Percentiles rank a stretch among this genome's conserved stretches.
Conservation (phyloP, 2,888 invertebrate genomes). For the Rhyacophila evoluta region DNA sequence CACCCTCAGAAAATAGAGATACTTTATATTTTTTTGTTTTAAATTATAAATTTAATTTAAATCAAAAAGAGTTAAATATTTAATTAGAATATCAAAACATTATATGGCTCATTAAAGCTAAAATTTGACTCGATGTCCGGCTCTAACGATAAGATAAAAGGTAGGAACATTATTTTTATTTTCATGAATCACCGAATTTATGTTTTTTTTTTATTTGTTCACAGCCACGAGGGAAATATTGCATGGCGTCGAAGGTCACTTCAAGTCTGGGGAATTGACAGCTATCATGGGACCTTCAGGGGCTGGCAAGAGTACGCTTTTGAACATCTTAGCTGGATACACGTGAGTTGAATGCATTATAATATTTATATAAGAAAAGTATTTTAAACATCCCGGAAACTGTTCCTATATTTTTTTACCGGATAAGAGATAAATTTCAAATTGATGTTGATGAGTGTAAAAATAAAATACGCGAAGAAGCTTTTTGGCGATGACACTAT, state of each 20-base stretch:
- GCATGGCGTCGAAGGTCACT: constrained; percentile 66
- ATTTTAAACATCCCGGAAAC: too few relatives aligned
- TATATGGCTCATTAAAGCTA: not conserved
- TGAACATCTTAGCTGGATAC: constrained; percentile 91
- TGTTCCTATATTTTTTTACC: too few relatives aligned
- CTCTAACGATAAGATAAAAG: not conserved
- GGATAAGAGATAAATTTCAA: too few relatives aligned
- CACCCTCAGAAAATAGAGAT: too few relatives aligned
- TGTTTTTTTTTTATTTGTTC: constrained; percentile 57
- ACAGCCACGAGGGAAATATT: constrained; percentile 68
- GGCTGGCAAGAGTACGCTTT: constrained; percentile 86
- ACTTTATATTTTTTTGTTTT: too few relatives aligned
- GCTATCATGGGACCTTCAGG: constrained; percentile 80
- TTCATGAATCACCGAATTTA: not conserved
- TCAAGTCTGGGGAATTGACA: constrained; percentile 73
- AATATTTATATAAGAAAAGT: too few relatives aligned
- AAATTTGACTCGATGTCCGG: not conserved
- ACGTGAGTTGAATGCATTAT: too few relatives aligned
- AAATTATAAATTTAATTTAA: too few relatives aligned
- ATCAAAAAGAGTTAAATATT: too few relatives aligned
- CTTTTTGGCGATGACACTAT: too few relatives aligned
- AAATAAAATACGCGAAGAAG: too few relatives aligned
- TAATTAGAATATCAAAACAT: not conserved
- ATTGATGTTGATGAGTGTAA: too few relatives aligned
- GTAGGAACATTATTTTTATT: not conserved